phyloP scores from a whole-genome alignment of 2,113 vertebrate species.

The Tetraodon nigroviridis region DNA sequence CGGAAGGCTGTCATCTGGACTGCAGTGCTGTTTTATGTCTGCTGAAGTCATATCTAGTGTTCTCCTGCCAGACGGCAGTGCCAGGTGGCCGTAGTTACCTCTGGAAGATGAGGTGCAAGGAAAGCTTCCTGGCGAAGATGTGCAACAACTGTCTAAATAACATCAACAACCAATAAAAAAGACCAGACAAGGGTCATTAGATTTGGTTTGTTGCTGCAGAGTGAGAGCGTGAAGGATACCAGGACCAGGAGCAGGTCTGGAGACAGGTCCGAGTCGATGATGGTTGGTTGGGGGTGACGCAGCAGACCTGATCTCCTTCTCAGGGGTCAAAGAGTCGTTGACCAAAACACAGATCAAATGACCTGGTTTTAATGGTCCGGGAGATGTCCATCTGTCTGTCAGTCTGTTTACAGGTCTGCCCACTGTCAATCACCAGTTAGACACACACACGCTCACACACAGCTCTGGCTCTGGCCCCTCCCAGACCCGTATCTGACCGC shows the following conservation, averaged over 20 bases:
- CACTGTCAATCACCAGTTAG: slow-evolving; percentile 56
- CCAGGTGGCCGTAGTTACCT: too few species aligned
- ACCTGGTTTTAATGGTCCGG: slow-evolving; percentile 42
- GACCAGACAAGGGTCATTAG: too few species aligned
- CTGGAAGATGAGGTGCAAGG: too few species aligned
- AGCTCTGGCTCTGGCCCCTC: background rate
- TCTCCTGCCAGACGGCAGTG: too few species aligned
- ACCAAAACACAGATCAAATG: slow-evolving; percentile 52
- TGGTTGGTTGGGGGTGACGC: background rate
- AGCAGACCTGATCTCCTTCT: slow-evolving; percentile 16
- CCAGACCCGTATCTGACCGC: slow-evolving; percentile 31
- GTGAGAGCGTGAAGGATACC: background rate
- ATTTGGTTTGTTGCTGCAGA: background rate
- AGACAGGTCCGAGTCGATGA: background rate
- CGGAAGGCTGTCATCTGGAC: slow-evolving; percentile 30
- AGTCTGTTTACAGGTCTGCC: slow-evolving; percentile 48
- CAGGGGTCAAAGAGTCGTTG: slow-evolving; percentile 31
- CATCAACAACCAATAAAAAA: too few species aligned
- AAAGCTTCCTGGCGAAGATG: too few species aligned
- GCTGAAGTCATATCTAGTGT: too few species aligned
- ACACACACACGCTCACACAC: slow-evolving; percentile 9
- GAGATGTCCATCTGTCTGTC: slow-evolving; percentile 37
- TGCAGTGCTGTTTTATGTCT: slow-evolving; percentile 14
- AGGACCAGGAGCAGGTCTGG: slow-evolving; percentile 4
- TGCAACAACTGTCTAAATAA: too few species aligned